Conservation (phyloP, 2,113 vertebrate species). For the Zapornia atra region DNA sequence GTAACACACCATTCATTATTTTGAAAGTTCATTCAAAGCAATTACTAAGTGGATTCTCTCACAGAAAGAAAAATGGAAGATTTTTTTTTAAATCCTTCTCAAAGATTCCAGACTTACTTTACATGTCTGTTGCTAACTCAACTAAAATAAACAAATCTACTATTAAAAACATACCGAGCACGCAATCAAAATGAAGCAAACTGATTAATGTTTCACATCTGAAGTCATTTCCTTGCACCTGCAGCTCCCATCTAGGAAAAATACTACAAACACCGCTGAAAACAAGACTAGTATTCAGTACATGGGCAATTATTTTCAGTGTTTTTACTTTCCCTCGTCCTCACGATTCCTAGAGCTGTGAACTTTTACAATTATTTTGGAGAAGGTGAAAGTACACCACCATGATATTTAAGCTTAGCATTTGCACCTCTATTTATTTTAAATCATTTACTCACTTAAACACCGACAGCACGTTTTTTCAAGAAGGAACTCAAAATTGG, state of each 20-base stretch:
- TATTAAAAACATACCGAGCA: constrained; percentile 41
- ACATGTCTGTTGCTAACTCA: constrained; percentile 21
- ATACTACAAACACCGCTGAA: constrained; percentile 42
- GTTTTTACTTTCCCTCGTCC: not conserved
- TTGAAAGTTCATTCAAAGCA: not conserved
- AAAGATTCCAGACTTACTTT: constrained; percentile 29
- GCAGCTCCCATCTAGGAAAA: constrained; percentile 55
- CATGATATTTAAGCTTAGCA: constrained; percentile 13
- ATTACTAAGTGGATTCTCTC: not conserved
- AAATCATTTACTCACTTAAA: constrained; percentile 26
- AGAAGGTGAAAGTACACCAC: constrained; percentile 7
- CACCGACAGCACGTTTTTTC: not conserved
- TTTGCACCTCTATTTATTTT: constrained; percentile 39
- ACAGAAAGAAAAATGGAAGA: not conserved
- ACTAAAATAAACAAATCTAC: constrained; percentile 58
- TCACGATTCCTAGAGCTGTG: not conserved
- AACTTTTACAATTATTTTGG: constrained; percentile 45
- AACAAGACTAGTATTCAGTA: constrained; percentile 69
- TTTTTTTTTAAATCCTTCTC: not conserved
- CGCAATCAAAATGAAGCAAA: constrained; percentile 27
- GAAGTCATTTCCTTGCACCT: constrained; percentile 73
- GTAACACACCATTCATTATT: constrained; percentile 20
- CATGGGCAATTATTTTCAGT: constrained; percentile 47
- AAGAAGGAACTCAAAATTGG: constrained; percentile 28
- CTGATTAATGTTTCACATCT: constrained; percentile 65